These are phyloP conservation scores for Holocentrus rufus DNA, from an alignment of 2,797 vertebrate species.

Conservation along the genomic window DNA sequence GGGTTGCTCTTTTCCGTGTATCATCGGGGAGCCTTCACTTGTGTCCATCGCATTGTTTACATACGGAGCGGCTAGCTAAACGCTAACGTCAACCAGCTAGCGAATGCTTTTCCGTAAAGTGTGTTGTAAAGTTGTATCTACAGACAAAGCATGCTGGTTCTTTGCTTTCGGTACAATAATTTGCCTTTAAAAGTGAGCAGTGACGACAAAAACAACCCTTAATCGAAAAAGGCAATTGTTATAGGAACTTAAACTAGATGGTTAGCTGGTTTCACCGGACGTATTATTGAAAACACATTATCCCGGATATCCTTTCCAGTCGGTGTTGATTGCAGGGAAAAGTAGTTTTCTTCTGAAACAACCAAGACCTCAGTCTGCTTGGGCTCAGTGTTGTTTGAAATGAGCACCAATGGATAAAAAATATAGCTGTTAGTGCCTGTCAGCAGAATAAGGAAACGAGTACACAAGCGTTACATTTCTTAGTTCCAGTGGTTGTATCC, in stretches of 20 bases:
- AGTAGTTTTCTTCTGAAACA: background rate
- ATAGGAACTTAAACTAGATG: background rate
- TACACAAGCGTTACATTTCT: too few relatives aligned
- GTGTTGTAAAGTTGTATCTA: background rate
- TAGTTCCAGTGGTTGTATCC: too few relatives aligned
- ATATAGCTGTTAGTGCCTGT: too few relatives aligned
- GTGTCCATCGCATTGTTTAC: constrained; percentile 52
- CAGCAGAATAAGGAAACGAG: too few relatives aligned
- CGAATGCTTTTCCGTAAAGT: background rate
- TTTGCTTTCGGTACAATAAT: background rate
- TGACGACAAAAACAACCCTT: background rate
- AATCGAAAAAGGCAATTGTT: background rate
- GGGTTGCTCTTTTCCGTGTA: constrained; percentile 49
- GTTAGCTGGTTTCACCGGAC: constrained; percentile 11
- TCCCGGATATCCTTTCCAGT: constrained; percentile 35
- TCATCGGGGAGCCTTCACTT: constrained; percentile 62
- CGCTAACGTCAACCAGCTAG: background rate
- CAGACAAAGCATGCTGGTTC: background rate
- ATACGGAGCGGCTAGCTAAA: background rate
- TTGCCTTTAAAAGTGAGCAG: rapidly evolving
- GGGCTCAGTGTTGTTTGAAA: too few relatives aligned
- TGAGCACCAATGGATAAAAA: too few relatives aligned
- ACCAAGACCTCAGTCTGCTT: background rate
- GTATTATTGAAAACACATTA: background rate
- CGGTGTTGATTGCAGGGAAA: background rate